phyloP scores from a whole-genome alignment of 30 jellyfish, hydroid and myxozoan species.

The Catostylus mosaicus region DNA sequence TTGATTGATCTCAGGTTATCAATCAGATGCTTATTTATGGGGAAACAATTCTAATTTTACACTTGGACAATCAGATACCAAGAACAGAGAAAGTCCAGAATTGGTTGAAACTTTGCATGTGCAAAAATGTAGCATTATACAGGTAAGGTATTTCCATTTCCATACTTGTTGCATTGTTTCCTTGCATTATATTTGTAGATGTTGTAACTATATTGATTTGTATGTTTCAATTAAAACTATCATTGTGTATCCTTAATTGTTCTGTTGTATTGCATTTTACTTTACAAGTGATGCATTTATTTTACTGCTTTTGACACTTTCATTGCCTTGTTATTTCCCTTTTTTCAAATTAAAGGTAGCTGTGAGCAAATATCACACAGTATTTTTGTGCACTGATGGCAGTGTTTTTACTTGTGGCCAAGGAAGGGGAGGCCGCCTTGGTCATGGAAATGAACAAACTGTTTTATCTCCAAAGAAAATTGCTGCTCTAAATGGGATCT shows the following conservation, averaged over 20 bases:
- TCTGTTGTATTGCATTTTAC: no score
- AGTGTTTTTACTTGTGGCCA: constrained; percentile 81
- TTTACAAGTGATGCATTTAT: no score
- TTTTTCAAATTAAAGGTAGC: constrained; percentile 62
- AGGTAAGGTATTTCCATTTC: constrained; percentile 27
- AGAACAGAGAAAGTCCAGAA: constrained; percentile 68
- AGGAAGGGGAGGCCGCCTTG: constrained; percentile 91
- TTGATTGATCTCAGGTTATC: no score
- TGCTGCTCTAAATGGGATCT: constrained; percentile 15
- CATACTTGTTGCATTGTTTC: background rate
- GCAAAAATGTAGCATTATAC: constrained; percentile 24
- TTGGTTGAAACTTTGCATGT: constrained; percentile 40
- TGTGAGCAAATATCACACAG: constrained; percentile 80
- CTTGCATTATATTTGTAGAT: no score
- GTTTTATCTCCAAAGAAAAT: constrained; percentile 68
- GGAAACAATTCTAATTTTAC: constrained; percentile 81
- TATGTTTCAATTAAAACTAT: no score
- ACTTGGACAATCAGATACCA: constrained; percentile 74
- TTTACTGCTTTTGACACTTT: no score
- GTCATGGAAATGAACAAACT: constrained; percentile 85
- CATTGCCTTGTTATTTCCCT: no score
- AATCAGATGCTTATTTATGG: constrained; percentile 76
- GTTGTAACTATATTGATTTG: no score
- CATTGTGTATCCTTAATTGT: no score
- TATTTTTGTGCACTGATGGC: constrained; percentile 72